Percentiles rank a stretch among this genome's conserved stretches.
These are phyloP conservation scores for Phalloptychus januarius DNA, from an alignment of 2,797 vertebrate species.

Conservation along the genomic window DNA sequence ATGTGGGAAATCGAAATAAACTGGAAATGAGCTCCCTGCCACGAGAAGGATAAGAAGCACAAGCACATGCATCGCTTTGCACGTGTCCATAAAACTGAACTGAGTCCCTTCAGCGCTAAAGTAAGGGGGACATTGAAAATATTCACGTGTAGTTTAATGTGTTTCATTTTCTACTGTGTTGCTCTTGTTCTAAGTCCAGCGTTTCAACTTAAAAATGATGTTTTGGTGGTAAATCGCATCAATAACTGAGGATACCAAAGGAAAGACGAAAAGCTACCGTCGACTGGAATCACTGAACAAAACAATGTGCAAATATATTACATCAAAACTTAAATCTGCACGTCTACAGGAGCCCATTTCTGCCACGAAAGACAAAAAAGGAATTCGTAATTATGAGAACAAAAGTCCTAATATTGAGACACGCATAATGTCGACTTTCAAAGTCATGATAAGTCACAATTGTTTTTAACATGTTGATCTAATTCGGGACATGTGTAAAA, in stretches of 20 bases:
- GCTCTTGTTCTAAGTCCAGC: background rate
- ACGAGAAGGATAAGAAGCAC: slow-evolving; percentile 11
- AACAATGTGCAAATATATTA: background rate
- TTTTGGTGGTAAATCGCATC: background rate
- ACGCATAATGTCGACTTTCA: no score
- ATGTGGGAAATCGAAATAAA: slow-evolving; percentile 11
- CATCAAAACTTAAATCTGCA: background rate
- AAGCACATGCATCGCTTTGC: background rate
- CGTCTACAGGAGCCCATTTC: no score
- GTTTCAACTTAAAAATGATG: background rate
- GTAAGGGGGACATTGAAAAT: background rate
- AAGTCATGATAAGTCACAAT: no score
- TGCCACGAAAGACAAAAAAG: no score
- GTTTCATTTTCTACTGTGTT: background rate
- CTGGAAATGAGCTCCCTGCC: slow-evolving; percentile 28
- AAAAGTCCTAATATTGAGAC: no score
- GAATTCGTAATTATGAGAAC: no score
- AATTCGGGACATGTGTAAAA: background rate
- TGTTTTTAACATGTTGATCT: background rate
- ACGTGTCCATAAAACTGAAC: background rate
- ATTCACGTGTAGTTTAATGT: background rate
- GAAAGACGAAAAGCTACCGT: background rate
- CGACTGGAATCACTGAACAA: background rate
- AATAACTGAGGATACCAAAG: no score
- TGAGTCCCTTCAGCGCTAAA: background rate